A percentile compares a stretch with the other conserved stretches of the same genome.
These are phyloP conservation scores for Drosophila neutralis DNA, from an alignment of 2,888 invertebrate genomes.

Conservation along the genomic window DNA sequence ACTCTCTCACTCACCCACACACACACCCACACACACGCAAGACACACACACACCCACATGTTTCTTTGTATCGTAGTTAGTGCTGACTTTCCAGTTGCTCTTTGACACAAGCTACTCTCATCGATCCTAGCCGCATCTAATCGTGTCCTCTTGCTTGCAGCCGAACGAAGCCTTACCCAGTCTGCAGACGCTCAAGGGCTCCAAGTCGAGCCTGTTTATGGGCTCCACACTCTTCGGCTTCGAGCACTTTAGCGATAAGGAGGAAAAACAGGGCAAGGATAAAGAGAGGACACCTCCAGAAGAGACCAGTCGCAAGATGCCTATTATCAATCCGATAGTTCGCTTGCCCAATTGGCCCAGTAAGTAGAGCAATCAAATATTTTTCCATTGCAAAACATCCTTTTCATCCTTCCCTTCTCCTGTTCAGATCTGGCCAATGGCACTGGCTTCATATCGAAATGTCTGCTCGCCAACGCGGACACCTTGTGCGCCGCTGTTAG, in stretches of 20 bases:
- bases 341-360: conserved; percentile 95
- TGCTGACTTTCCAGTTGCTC: conserved; percentile 80
- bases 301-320: conserved; percentile 89
- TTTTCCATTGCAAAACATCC: background rate
- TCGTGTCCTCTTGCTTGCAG: conserved; percentile 71
- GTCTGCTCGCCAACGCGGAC: conserved; percentile 97
- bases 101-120: conserved; percentile 59
- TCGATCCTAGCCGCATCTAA: conserved; percentile 37
- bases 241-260: conserved; percentile 82
- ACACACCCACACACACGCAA: conserved; percentile 13
- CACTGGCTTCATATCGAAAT: conserved; percentile 96
- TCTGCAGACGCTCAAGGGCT: conserved; percentile 86
- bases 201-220: conserved; percentile 86
- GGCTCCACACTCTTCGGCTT: conserved; percentile 83
- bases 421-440: conserved; percentile 86
- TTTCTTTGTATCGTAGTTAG: conserved; percentile 81
- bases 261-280: conserved; percentile 83
- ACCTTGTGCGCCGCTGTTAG: conserved; percentile 98
- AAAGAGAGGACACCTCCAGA: conserved; percentile 81
- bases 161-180: conserved; percentile 85
- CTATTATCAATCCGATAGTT: conserved; percentile 95
- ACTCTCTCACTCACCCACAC: conserved; percentile 14
- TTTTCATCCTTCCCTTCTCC: background rate
- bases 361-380: conserved; percentile 83
- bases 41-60: conserved; percentile 52